Evolutionary conservation across 1,140 invertebrate genomes (phyloP).

Genomic region (Phocides pigmalion): DNA sequence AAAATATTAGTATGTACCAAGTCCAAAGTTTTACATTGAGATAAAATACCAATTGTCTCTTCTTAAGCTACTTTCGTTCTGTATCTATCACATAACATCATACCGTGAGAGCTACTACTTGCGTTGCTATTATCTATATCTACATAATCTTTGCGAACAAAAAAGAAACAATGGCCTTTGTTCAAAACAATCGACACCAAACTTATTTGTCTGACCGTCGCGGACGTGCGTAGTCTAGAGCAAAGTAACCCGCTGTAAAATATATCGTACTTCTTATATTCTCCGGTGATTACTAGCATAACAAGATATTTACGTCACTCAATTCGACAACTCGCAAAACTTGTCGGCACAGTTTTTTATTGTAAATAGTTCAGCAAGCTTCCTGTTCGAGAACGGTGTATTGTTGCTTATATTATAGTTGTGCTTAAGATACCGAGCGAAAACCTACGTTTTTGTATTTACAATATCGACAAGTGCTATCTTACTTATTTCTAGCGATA

Average conservation of each 20-base stretch:
- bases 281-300: conserved; percentile 43
- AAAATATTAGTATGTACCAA: too few relatives aligned
- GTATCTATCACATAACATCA: neutral
- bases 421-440: conserved; percentile 1
- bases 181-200: conserved; percentile 57
- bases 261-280: conserved; percentile 29
- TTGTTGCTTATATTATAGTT: conserved; percentile 37
- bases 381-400: conserved; percentile 48
- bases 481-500: conserved; percentile 53
- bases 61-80: conserved; percentile 18
- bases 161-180: conserved; percentile 75
- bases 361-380: conserved; percentile 65
- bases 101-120: conserved; percentile 27
- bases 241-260: conserved; percentile 28
- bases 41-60: too few relatives aligned
- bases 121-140: conserved; percentile 41
- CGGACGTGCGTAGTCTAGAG: conserved; percentile 44
- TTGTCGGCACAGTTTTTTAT: conserved; percentile 67
- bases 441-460: conserved; percentile 35
- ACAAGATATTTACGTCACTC: conserved; percentile 64
- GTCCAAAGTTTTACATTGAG: too few relatives aligned
- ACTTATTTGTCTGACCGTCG: conserved; percentile 55
- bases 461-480: conserved; percentile 56
- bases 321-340: conserved; percentile 60
- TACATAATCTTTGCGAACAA: conserved; percentile 56